Conservation (phyloP, 2,113 vertebrate species). For the human region GRCh38 chr15:35498501-35499000, state of each 20-base stretch:
- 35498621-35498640: neutral
- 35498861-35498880: too few relatives aligned
- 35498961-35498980: neutral
- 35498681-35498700: neutral
- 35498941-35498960: too few relatives aligned
- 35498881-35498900: too few relatives aligned
- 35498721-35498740: neutral
- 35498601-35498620: neutral
- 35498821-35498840: neutral
- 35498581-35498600: neutral
- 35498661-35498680: neutral
- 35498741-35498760: neutral
- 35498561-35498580: neutral
- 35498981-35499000: neutral
- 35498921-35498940: too few relatives aligned
- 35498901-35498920: too few relatives aligned
- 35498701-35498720: constrained; percentile 1
- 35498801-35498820: neutral
- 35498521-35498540: neutral
- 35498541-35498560: neutral
- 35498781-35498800: neutral
- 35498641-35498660: constrained; percentile 5
- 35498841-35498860: too few relatives aligned
- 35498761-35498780: neutral
- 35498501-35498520: neutral